These are phyloP conservation scores for Centroberyx gerrardi DNA, from an alignment of 2,797 vertebrate species.

Conservation along the genomic window DNA sequence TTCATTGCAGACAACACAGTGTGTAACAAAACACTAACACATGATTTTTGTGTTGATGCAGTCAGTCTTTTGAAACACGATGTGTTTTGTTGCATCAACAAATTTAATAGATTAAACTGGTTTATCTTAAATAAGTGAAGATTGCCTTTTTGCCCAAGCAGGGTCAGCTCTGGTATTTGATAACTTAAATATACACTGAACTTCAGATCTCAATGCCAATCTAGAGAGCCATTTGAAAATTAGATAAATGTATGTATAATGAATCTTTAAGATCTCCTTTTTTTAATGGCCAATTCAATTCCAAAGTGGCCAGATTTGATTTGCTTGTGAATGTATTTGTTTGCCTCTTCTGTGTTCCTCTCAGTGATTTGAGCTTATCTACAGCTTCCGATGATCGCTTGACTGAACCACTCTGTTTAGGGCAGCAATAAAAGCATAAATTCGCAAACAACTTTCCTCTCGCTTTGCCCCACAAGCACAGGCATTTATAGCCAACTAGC, in stretches of 20 bases:
- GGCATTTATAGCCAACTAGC: conserved; percentile 33
- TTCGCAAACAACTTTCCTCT: conserved; percentile 44
- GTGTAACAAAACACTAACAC: conserved; percentile 79
- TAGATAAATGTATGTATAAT: conserved; percentile 34
- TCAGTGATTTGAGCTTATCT: conserved; percentile 55
- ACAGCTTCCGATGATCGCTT: conserved; percentile 50
- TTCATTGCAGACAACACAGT: conserved; percentile 77
- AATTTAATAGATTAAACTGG: conserved; percentile 46
- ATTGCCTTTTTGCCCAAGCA: conserved; percentile 16
- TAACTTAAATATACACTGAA: conserved; percentile 36
- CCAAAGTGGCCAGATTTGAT: conserved; percentile 62
- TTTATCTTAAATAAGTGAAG: conserved; percentile 33
- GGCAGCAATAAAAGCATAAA: conserved; percentile 59
- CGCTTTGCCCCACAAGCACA: conserved; percentile 31
- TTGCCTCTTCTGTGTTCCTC: conserved; percentile 47
- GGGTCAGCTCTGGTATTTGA: conserved; percentile 19
- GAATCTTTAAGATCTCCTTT: conserved; percentile 58
- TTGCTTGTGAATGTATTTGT: conserved; percentile 54
- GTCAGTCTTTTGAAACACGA: conserved; percentile 60
- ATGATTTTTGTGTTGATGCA: conserved; percentile 61
- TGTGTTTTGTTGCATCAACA: conserved; percentile 53
- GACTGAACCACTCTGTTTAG: conserved; percentile 52
- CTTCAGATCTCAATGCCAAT: conserved; percentile 35
- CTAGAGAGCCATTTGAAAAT: conserved; percentile 59
- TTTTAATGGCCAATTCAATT: conserved; percentile 59